These are phyloP conservation scores for Argyra leucocephala DNA, from an alignment of 2,888 invertebrate species.

Conservation along the genomic window DNA sequence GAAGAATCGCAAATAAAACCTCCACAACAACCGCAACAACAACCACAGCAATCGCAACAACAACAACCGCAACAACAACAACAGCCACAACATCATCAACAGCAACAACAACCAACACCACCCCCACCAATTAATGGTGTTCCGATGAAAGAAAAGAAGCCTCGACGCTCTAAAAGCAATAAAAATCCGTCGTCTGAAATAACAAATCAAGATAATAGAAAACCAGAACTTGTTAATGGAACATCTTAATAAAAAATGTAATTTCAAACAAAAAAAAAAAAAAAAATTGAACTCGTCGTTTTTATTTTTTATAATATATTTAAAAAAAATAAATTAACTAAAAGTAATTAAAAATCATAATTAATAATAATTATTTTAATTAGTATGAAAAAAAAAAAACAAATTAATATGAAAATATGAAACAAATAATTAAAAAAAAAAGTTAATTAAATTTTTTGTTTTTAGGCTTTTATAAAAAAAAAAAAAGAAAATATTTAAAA, in stretches of 20 bases:
- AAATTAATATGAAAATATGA: slow-evolving; percentile 12
- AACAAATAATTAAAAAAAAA: slow-evolving; percentile 22
- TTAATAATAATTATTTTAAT: slow-evolving; percentile 10
- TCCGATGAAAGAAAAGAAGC: slow-evolving; percentile 1
- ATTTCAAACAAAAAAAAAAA: background rate
- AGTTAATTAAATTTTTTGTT: slow-evolving; percentile 11
- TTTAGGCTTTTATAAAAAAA: slow-evolving; percentile 1
- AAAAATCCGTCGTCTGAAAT: slow-evolving; percentile 13
- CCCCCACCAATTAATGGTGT: slow-evolving; percentile 23
- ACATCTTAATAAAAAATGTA: slow-evolving; percentile 35
- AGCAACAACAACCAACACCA: slow-evolving; percentile 38
- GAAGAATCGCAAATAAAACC: no score
- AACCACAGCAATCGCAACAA: slow-evolving; percentile 33
- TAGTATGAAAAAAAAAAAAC: slow-evolving; percentile 9
- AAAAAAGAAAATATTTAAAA: slow-evolving; percentile 12
- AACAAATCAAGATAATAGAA: slow-evolving; percentile 30
- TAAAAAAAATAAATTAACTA: background rate
- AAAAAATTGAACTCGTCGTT: background rate
- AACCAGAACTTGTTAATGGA: slow-evolving; percentile 43
- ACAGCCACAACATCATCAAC: slow-evolving; percentile 29
- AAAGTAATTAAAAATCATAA: background rate
- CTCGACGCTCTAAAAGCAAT: slow-evolving; percentile 21
- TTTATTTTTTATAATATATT: slow-evolving; percentile 2
- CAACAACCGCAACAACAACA: slow-evolving; percentile 26
- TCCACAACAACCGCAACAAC: no score